Evolutionary conservation across 2,888 invertebrate genomes (phyloP).

Genomic region (Drosophila rellima): DNA sequence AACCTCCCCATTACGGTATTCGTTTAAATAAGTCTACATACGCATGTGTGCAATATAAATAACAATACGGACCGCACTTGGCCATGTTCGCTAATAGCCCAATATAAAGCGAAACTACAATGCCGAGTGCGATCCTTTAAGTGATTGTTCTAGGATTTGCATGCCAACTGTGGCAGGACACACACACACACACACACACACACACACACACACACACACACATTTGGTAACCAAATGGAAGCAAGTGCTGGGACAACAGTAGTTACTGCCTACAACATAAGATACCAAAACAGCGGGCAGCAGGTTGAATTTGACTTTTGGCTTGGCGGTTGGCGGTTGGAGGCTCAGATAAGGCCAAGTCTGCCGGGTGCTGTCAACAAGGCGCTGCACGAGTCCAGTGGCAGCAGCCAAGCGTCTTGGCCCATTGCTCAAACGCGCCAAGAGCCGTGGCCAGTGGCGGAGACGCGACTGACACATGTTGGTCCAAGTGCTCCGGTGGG

Average conservation of each 20-base stretch:
- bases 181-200: constrained; percentile 7
- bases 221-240: constrained; percentile 13
- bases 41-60: not conserved
- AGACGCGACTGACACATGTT: constrained; percentile 58
- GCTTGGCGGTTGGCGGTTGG: not conserved
- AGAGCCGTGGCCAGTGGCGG: constrained; percentile 8
- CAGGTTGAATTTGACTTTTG: constrained; percentile 22
- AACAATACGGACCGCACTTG: not conserved
- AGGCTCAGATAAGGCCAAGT: constrained; percentile 15
- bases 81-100: not conserved
- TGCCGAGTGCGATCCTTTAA: constrained; percentile 50
- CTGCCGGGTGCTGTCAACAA: constrained; percentile 67
- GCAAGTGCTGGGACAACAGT: constrained; percentile 22
- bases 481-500: constrained; percentile 52
- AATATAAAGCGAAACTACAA: constrained; percentile 2
- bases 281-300: constrained; percentile 18
- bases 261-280: constrained; percentile 18
- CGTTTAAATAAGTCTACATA: no score
- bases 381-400: constrained; percentile 42
- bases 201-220: constrained; percentile 4
- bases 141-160: constrained; percentile 68
- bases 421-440: not conserved
- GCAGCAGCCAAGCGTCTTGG: not conserved
- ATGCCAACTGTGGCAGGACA: constrained; percentile 55
- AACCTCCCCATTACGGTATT: no score